Conservation (phyloP, 2,888 invertebrate genomes). For the Pelosia muscerda region DNA sequence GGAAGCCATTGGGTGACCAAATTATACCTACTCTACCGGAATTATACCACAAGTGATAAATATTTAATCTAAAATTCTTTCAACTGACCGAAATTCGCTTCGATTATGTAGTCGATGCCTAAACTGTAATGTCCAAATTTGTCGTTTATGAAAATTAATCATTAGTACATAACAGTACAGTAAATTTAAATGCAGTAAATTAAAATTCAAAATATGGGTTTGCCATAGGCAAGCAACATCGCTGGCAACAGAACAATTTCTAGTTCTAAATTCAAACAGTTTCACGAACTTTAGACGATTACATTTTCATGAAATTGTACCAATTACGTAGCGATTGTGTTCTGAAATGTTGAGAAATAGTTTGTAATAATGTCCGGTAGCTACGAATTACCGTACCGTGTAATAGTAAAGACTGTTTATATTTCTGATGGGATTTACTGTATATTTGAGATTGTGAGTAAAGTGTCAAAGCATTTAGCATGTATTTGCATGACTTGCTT, state of each 20-base stretch:
- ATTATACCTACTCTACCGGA: too few relatives aligned
- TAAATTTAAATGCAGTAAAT: neutral
- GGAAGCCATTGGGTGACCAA: too few relatives aligned
- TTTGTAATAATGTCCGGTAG: conserved; percentile 16
- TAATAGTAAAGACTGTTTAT: conserved; percentile 2
- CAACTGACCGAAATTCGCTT: too few relatives aligned
- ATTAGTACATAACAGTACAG: too few relatives aligned
- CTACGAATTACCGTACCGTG: conserved; percentile 5
- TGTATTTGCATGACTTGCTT: neutral
- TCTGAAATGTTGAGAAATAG: conserved; percentile 16
- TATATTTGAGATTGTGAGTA: neutral
- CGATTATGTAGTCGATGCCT: too few relatives aligned
- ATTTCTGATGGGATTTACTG: neutral
- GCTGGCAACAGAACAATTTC: conserved; percentile 3
- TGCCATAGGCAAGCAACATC: neutral
- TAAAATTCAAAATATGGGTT: neutral
- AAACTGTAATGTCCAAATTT: neutral
- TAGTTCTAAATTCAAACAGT: conserved; percentile 14
- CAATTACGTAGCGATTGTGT: conserved; percentile 20
- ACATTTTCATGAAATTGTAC: conserved; percentile 21
- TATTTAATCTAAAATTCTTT: too few relatives aligned
- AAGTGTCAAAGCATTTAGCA: neutral
- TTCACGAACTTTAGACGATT: conserved; percentile 9
- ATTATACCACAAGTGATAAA: too few relatives aligned
- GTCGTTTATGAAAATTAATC: neutral